Percentiles rank a stretch among this genome's conserved stretches.
These are phyloP conservation scores for Eutolmus rufibarbis DNA, from an alignment of 2,888 invertebrate genomes.

Conservation along the genomic window DNA sequence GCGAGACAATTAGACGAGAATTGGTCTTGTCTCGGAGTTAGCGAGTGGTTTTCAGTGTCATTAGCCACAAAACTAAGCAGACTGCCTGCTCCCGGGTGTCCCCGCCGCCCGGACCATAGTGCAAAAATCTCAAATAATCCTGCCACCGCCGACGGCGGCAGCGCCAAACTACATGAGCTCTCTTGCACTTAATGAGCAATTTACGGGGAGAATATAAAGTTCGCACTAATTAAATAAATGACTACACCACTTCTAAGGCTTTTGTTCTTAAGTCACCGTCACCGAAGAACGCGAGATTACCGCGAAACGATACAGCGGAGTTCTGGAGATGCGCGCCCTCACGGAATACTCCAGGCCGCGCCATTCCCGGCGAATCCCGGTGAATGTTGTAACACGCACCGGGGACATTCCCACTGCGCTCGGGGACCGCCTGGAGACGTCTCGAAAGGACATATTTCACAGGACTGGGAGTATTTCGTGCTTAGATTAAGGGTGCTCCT, in stretches of 20 bases:
- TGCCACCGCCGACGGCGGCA: background rate
- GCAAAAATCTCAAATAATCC: slow-evolving; percentile 5
- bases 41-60: background rate
- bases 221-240: slow-evolving; percentile 36
- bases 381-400: slow-evolving; percentile 26
- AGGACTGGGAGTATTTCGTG: slow-evolving; percentile 44
- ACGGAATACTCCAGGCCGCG: background rate
- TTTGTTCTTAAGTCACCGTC: slow-evolving; percentile 37
- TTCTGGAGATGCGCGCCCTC: background rate
- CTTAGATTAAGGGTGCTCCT: slow-evolving; percentile 44
- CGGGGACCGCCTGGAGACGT: background rate
- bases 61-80: background rate
- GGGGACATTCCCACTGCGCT: background rate
- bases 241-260: slow-evolving; percentile 36
- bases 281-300: slow-evolving; percentile 33
- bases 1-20: slow-evolving; percentile 7
- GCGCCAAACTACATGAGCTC: slow-evolving; percentile 2
- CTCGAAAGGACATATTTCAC: slow-evolving; percentile 38
- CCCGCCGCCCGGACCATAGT: background rate
- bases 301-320: slow-evolving; percentile 30
- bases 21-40: background rate
- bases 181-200: slow-evolving; percentile 38
- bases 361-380: background rate
- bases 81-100: background rate
- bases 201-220: slow-evolving; percentile 26